Percentiles rank a stretch among this genome's conserved stretches.
These are phyloP conservation scores for Archips xylosteana DNA, from an alignment of 2,888 invertebrate species.

Conservation along the genomic window DNA sequence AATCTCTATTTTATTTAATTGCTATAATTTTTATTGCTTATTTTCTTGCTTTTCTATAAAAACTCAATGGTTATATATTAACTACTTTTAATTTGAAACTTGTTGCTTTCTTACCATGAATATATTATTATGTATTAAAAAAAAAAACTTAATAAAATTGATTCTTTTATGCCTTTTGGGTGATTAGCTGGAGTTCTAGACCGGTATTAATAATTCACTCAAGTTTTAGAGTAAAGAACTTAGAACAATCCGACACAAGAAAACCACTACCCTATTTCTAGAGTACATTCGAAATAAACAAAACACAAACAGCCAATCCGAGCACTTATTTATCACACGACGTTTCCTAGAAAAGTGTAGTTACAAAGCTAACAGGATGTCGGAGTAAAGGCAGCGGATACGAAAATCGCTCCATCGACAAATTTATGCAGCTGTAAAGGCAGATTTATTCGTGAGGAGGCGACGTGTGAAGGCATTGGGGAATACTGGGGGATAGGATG, in stretches of 20 bases:
- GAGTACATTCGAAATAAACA: slow-evolving; percentile 37
- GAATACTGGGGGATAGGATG: slow-evolving; percentile 49
- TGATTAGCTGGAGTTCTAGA: neutral
- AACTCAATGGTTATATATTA: too few species aligned
- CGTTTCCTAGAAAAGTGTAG: slow-evolving; percentile 55
- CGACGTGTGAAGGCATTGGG: slow-evolving; percentile 66
- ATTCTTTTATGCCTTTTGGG: too few species aligned
- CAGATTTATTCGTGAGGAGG: slow-evolving; percentile 75
- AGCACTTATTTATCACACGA: slow-evolving; percentile 41
- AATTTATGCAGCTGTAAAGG: slow-evolving; percentile 82
- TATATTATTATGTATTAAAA: too few species aligned
- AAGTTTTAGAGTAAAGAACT: neutral
- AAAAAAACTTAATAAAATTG: too few species aligned
- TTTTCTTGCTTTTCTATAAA: too few species aligned
- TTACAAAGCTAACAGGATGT: slow-evolving; percentile 71
- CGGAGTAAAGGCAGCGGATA: slow-evolving; percentile 74
- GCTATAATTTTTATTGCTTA: too few species aligned
- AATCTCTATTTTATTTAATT: too few species aligned
- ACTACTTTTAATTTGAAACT: too few species aligned
- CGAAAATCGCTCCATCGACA: slow-evolving; percentile 80
- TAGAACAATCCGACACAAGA: neutral
- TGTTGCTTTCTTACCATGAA: too few species aligned
- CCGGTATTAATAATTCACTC: neutral
- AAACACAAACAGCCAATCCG: slow-evolving; percentile 40
- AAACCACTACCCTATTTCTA: slow-evolving; percentile 12